Evolutionary conservation across 2,888 invertebrate genomes (phyloP), one percentile per base, ranked within the genome.

Genomic region (Macrophya annulata): DNA sequence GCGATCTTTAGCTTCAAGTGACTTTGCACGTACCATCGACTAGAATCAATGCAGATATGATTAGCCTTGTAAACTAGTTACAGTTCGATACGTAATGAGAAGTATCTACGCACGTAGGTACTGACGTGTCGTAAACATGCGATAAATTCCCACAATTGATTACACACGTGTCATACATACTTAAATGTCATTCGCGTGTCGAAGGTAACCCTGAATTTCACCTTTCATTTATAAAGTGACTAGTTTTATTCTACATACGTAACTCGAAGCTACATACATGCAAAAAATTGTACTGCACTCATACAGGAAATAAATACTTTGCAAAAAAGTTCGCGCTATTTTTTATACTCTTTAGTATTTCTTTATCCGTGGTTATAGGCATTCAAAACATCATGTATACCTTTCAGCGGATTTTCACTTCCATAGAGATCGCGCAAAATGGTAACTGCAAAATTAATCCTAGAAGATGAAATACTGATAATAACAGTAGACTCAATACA

Each of bases 151-250:
- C 21, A 59, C 62, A 40, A n/a, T 81, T 40, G 15, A n/a, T 21
- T 81, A 62, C 25, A 79, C 40, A 81, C 48, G 8, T 43, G 17
- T 40, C 48, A 21, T 4, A 31, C 21, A 62, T 65, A 65, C 15
- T 15, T 10, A 4, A n/a, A 48, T 82, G 48, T 40, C 51, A 37
- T 51, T 55, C 37, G 37, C 31, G n/a, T n/a, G 48, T 77, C 55
- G 77, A 37, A 59, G 21, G 37, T 62, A 59, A 62, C n/a, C 9
- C 37, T 79, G 9, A 37, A 37, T 62, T 62, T 62, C 81, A 62
- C n/a, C 62, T 81, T 62, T 81, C 25, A 43, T 25, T n/a, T 62
- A 77, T 77, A 6, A 77, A 55, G 15, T 77, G 48, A 55, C 48
- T 25, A 55, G 31, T 37, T 77, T 76, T 76, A 15, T 76, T 77